Evolutionary conservation across 2,888 invertebrate species (phyloP), one percentile per base, ranked within the genome.

Genomic region (Eugnorisma glareosa): DNA sequence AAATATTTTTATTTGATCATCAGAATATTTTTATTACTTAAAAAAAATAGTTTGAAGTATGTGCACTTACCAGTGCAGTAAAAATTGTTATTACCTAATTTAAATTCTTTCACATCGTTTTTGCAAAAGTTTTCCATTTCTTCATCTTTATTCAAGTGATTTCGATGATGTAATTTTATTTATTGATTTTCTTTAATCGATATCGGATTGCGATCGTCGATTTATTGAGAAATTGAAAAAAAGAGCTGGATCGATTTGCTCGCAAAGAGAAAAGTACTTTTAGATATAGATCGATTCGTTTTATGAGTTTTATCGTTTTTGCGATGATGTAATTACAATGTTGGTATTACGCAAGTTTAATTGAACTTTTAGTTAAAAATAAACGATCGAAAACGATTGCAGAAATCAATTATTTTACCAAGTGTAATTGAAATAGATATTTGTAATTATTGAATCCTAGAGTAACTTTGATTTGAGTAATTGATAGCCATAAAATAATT

Each of bases 241-340:
- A 67, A 86, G 40, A 64, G 2, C 15, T 35, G 15, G 4, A 57
- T 18, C 64, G 51, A 66, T 77, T 61, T 43, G n/a, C 4, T 57
- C 10, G 24, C 15, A 57, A 83, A 82, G 61, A 70, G 86, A 83
- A 83, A 83, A 67, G 69, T 57, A 51, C 77, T 24, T 69, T 82
- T 48, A 82, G 48, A 73, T 86, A 35, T 68, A 68, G 18, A 83
- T 77, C 48, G 68, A 84, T 72, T 69, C 51, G 37, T 83, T 83
- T 82, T 71, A 78, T 31, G 35, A 54, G 45, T 86, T 85, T 63
- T 86, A 86, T 77, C 43, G 73, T 83, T 66, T 83, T 71, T 67
- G 18, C 51, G 45, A 68, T 35, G 31, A 69, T 63, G 63, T 74
- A 67, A 83, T 74, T 63, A 63, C 71, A 69, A 69, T 70, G 28